Base-by-base conservation (phyloP, 2,888 invertebrate species). In the Sylvicola cinctus region DNA sequence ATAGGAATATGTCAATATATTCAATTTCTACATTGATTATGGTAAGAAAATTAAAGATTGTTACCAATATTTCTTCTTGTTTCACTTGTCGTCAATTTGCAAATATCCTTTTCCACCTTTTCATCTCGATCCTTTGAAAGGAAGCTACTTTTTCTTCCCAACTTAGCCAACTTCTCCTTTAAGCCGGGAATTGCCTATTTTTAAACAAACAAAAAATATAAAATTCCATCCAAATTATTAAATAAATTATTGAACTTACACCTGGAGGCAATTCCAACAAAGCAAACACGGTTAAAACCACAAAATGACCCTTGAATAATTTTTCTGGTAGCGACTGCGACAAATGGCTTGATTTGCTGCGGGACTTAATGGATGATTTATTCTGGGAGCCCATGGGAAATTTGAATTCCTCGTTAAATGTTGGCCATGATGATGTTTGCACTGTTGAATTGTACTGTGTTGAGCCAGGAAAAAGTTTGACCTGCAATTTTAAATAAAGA, bases 351-450 rank as follows among this genome's bases (percentile, higher is more conserved):
- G 42, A 41, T 35, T 40, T 45, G 0, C 41, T 37, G 29, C 45
- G 45, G 32, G 43, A 44, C 42, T 47, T 44, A 39, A 47, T 11
- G 37, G 54, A 43, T 38, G 50, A 44, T 37, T 49, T 48, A 40
- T 32, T 40, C 11, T 26, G 20, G 12, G 57, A 66, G 44, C 63
- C 63, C 39, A 79, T 46, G 30, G 66, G 66, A 51, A 80, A 80
- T 44, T 66, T 68, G 48, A 79, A 79, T 41, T 74, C 76, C 55
- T 80, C 76, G 50, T 81, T 78, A 65, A 76, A 79, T 36, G 71
- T 70, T 0, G 81, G 80, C 77, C 78, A 78, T 2, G 78, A 74
- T 47, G 73, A 75, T 43, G 74, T 74, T 49, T 72, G 74, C 43
- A 74, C 58, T 35, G 70, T 65, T 15, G 79, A 78, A 54, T 81